These are phyloP conservation scores for Myotis findleyi DNA, from an alignment of 2,797 vertebrate genomes.

Conservation along the genomic window DNA sequence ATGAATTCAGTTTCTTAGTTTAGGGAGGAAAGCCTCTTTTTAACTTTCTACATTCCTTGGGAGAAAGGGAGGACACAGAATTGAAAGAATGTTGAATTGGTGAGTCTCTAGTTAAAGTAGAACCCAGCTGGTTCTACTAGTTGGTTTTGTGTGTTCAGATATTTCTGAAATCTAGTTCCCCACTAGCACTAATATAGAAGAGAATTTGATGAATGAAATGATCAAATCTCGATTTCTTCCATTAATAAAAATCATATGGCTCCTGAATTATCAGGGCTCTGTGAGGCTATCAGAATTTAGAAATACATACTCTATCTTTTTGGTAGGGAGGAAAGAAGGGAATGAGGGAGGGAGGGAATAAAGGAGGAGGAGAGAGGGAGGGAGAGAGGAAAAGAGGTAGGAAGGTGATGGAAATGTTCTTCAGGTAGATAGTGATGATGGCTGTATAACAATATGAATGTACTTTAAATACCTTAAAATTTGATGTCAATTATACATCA, in stretches of 20 bases:
- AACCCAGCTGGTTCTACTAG: neutral
- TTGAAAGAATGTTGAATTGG: neutral
- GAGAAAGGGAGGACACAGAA: neutral
- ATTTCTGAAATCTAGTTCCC: neutral
- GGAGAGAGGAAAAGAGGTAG: rapidly evolving
- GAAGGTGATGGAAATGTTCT: neutral
- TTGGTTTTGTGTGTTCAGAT: neutral
- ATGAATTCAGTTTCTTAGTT: conserved; percentile 51
- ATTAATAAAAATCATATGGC: neutral
- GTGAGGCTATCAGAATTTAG: neutral
- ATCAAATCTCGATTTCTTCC: neutral
- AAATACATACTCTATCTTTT: neutral
- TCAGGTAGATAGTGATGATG: neutral
- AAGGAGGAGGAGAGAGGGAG: no score
- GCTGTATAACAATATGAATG: neutral
- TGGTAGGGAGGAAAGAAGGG: neutral
- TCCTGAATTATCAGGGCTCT: neutral
- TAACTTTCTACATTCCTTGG: neutral
- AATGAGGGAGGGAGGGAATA: neutral
- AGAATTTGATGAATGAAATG: neutral
- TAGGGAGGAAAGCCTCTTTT: neutral
- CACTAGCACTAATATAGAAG: neutral
- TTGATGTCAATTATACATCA: neutral
- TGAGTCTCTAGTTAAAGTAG: neutral
- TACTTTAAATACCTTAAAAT: neutral